phyloP scores from a whole-genome alignment of 2,888 invertebrate species.

The Meiosimyza decipiens region DNA sequence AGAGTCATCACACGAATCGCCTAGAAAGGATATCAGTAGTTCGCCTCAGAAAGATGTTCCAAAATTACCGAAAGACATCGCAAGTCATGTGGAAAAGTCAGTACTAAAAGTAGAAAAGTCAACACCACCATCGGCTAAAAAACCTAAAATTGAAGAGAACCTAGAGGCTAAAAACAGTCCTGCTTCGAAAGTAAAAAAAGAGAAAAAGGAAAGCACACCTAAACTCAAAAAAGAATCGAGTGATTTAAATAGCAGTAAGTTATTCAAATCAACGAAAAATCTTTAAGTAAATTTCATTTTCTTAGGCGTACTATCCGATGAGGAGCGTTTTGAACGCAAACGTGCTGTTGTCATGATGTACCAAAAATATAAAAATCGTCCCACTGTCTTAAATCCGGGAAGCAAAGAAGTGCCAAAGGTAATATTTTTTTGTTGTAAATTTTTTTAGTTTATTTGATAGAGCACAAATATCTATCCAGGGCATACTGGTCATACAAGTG shows the following conservation, averaged over 20 bases:
- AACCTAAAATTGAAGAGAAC: slow-evolving; percentile 28
- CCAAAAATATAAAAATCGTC: slow-evolving; percentile 80
- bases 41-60: too few species aligned
- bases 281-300: slow-evolving; percentile 9
- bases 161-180: slow-evolving; percentile 33
- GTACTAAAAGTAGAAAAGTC: background rate
- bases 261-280: background rate
- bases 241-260: slow-evolving; percentile 59
- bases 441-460: background rate
- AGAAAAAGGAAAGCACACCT: slow-evolving; percentile 40
- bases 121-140: slow-evolving; percentile 3
- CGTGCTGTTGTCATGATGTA: slow-evolving; percentile 76
- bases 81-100: too few species aligned
- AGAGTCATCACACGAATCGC: too few species aligned
- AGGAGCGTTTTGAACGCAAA: slow-evolving; percentile 77
- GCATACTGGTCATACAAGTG: too few species aligned
- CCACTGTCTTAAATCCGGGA: slow-evolving; percentile 85
- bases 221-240: slow-evolving; percentile 37
- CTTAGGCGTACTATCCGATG: slow-evolving; percentile 68
- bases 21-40: too few species aligned
- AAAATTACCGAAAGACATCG: too few species aligned
- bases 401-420: slow-evolving; percentile 86
- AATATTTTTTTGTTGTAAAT: slow-evolving; percentile 40
- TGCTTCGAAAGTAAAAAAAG: slow-evolving; percentile 45
- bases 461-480: too few species aligned